phyloP scores from a whole-genome alignment of 2,888 invertebrate species.

The Mylabris sibirica region DNA sequence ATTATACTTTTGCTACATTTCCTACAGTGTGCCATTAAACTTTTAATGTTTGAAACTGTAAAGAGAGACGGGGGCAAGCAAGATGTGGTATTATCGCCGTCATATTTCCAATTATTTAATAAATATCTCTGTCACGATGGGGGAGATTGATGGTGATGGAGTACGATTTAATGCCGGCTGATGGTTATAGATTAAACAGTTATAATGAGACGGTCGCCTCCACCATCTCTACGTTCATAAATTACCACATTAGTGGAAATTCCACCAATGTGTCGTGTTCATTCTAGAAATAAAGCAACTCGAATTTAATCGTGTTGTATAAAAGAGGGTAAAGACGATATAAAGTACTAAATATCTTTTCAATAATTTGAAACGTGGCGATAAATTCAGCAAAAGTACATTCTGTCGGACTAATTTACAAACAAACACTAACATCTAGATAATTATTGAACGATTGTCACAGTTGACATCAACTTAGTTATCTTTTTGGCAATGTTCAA shows the following conservation, averaged over 20 bases:
- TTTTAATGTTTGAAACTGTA: slow-evolving; percentile 12
- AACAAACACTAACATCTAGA: slow-evolving; percentile 25
- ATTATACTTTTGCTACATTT: slow-evolving; percentile 23
- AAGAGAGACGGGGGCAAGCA: not conserved
- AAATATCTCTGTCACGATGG: slow-evolving; percentile 37
- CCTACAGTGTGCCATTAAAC: slow-evolving; percentile 21
- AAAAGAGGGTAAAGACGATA: no score
- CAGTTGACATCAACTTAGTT: slow-evolving; percentile 51
- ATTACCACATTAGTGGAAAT: slow-evolving; percentile 19
- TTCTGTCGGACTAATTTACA: slow-evolving; percentile 46
- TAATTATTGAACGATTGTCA: slow-evolving; percentile 47
- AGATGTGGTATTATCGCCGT: slow-evolving; percentile 21
- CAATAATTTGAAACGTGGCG: not conserved
- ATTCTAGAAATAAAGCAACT: not conserved
- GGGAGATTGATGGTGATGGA: slow-evolving; percentile 40
- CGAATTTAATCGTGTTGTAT: no score
- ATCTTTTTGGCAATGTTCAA: slow-evolving; percentile 40
- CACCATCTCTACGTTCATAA: not conserved
- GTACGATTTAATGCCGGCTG: slow-evolving; percentile 27
- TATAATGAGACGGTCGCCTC: not conserved
- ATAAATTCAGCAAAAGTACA: no score
- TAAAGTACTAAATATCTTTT: no score
- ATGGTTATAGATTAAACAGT: slow-evolving; percentile 6
- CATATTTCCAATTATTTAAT: slow-evolving; percentile 41
- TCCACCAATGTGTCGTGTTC: no score